Evolutionary conservation across 2,113 vertebrate species (phyloP).

Genomic region (Podocnemis expansa): DNA sequence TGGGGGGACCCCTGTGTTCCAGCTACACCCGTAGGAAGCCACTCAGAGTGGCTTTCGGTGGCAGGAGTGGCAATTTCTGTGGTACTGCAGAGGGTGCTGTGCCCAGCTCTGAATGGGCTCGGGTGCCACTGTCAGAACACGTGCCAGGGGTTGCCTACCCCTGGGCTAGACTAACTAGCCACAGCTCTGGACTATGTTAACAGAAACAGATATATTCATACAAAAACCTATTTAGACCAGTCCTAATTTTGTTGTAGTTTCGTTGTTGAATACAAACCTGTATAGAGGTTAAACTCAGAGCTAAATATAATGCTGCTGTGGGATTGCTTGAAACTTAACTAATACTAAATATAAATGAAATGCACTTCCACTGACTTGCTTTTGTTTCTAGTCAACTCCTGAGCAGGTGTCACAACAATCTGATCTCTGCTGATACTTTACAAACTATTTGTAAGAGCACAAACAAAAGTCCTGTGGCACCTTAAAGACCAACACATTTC

Average conservation of each 20-base stretch:
- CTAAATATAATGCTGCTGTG: neutral
- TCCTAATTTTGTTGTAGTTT: neutral
- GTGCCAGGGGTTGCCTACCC: too few relatives aligned
- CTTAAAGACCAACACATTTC: too few relatives aligned
- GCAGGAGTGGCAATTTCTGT: too few relatives aligned
- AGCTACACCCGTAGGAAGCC: too few relatives aligned
- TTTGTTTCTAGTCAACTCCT: neutral
- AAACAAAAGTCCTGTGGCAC: too few relatives aligned
- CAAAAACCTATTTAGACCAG: neutral
- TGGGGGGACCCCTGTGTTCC: too few relatives aligned
- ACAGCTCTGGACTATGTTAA: neutral
- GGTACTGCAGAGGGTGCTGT: too few relatives aligned
- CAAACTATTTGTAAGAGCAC: neutral
- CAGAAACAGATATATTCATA: neutral
- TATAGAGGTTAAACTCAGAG: neutral
- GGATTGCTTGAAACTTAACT: neutral
- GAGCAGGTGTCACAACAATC: neutral
- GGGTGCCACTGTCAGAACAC: too few relatives aligned
- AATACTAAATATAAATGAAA: neutral
- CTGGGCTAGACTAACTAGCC: too few relatives aligned
- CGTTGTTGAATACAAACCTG: neutral
- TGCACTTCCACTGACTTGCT: neutral
- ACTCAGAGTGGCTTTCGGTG: too few relatives aligned
- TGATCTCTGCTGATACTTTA: neutral
- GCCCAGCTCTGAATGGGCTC: too few relatives aligned